phyloP scores from a whole-genome alignment of 2,113 vertebrate species.

The Alligator mississippiensis region DNA sequence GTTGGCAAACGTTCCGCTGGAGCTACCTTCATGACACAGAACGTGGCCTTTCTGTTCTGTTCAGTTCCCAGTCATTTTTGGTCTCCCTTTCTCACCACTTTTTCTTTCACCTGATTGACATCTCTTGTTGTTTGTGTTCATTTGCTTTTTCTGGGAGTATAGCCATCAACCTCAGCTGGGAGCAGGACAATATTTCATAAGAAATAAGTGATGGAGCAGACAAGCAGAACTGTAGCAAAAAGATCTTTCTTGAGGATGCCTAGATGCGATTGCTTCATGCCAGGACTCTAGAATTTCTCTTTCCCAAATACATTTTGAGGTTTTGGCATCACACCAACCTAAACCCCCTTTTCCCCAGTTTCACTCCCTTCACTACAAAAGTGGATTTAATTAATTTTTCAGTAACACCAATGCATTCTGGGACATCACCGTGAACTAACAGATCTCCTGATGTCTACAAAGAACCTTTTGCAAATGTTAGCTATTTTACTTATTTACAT shows the following conservation, averaged over 20 bases:
- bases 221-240: not conserved
- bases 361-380: not conserved
- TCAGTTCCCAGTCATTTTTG: not conserved
- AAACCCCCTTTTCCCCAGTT: not conserved
- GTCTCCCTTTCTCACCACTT: not conserved
- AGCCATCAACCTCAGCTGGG: not conserved
- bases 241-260: not conserved
- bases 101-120: not conserved
- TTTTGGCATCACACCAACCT: not conserved
- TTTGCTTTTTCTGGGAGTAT: not conserved
- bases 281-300: not conserved
- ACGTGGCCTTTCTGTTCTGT: not conserved
- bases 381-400: not conserved
- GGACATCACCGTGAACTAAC: not conserved
- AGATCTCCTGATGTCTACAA: not conserved
- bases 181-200: not conserved
- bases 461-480: conserved; percentile 8
- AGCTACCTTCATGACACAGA: not conserved
- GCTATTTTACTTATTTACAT: conserved; percentile 7
- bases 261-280: not conserved
- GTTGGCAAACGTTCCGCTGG: not conserved
- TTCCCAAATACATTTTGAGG: not conserved
- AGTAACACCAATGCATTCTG: not conserved
- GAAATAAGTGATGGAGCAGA: not conserved
- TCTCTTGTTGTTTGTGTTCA: not conserved